These are phyloP conservation scores for Zosterops japonicus DNA, from an alignment of 2,113 vertebrate genomes.

Conservation along the genomic window DNA sequence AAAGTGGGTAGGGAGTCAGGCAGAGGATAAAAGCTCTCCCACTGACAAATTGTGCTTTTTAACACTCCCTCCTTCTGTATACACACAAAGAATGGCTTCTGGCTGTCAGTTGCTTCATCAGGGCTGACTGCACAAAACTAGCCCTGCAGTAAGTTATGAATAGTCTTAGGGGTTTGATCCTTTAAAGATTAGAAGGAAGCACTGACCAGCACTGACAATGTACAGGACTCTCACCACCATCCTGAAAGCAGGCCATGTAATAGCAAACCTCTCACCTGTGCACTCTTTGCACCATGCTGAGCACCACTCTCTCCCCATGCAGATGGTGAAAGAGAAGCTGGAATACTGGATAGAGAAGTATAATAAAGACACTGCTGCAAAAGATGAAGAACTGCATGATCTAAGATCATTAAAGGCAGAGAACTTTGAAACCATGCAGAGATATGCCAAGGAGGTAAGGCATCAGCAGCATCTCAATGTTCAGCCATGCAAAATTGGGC, in stretches of 20 bases:
- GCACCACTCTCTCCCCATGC: neutral
- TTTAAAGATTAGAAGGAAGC: neutral
- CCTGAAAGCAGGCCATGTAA: neutral
- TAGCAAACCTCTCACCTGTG: neutral
- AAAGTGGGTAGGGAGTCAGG: neutral
- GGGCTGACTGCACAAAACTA: neutral
- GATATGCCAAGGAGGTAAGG: conserved; percentile 75
- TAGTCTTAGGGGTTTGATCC: neutral
- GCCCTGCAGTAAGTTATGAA: neutral
- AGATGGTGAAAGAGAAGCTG: conserved; percentile 79
- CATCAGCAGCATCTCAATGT: neutral
- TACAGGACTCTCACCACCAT: neutral
- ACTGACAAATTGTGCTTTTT: neutral
- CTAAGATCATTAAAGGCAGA: conserved; percentile 71
- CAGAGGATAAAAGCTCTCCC: neutral
- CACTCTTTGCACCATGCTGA: neutral
- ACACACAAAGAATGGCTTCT: neutral
- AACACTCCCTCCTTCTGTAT: neutral
- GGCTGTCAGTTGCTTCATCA: neutral
- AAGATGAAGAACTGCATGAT: conserved; percentile 75
- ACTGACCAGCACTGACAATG: neutral
- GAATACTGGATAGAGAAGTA: conserved; percentile 84
- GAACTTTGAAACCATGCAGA: conserved; percentile 74
- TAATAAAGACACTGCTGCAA: conserved; percentile 77
- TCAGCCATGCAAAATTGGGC: neutral